Conservation (phyloP, 1,140 invertebrate genomes). For the Thaumatotibia leucotreta region DNA sequence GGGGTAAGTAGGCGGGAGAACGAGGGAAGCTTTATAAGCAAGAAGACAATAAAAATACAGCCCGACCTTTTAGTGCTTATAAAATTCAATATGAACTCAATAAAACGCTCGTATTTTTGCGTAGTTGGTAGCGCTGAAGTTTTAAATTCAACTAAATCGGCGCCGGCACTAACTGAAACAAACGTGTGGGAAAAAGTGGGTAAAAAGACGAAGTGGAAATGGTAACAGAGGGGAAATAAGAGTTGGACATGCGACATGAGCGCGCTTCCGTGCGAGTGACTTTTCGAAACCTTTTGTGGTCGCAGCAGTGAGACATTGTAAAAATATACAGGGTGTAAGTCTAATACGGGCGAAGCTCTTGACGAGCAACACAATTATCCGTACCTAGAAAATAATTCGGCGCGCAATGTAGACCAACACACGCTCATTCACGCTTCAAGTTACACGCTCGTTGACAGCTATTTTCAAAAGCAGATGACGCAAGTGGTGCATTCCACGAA, state of each 20-base stretch:
- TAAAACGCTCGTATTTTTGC: constrained; percentile 8
- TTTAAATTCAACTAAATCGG: constrained; percentile 5
- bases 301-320: not conserved
- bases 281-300: not conserved
- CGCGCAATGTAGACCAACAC: too few relatives aligned
- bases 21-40: not conserved
- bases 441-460: too few relatives aligned
- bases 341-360: too few relatives aligned
- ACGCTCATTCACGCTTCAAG: too few relatives aligned
- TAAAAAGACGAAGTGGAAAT: too few relatives aligned
- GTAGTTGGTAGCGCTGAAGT: not conserved
- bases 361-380: too few relatives aligned
- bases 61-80: not conserved
- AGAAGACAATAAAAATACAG: not conserved
- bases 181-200: not conserved
- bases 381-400: too few relatives aligned
- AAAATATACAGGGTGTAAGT: too few relatives aligned
- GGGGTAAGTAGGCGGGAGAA: not conserved
- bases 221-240: not conserved
- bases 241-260: not conserved
- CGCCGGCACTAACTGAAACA: not conserved
- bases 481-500: too few relatives aligned
- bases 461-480: too few relatives aligned
- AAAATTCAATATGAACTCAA: not conserved
- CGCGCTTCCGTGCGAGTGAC: not conserved